Percentiles rank a stretch among this genome's conserved stretches.
Evolutionary conservation across 2,797 vertebrate species (phyloP).

Genomic region (Myripristis murdjan): DNA sequence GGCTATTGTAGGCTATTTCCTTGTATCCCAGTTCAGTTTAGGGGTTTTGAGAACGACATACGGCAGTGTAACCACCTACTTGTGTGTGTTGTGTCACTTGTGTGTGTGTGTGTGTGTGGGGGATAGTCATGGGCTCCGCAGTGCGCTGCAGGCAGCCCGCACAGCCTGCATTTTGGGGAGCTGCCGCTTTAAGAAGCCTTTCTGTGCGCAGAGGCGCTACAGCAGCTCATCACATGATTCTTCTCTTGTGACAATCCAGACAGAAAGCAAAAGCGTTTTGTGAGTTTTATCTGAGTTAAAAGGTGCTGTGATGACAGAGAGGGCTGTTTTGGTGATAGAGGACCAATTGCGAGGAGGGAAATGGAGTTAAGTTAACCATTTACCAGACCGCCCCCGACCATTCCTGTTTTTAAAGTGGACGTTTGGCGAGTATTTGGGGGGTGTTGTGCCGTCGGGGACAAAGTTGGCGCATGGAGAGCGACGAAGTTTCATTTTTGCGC

Average conservation of each 20-base stretch:
- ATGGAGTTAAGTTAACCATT: constrained; percentile 76
- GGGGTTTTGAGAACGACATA: no score
- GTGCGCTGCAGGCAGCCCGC: constrained; percentile 20
- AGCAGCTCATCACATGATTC: constrained; percentile 88
- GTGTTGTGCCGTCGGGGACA: constrained; percentile 69
- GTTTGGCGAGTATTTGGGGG: constrained; percentile 33
- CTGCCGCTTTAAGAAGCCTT: constrained; percentile 84
- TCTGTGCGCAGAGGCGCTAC: constrained; percentile 70
- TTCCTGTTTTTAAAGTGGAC: constrained; percentile 33
- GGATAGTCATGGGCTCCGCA: no score
- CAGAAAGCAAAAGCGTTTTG: constrained; percentile 71
- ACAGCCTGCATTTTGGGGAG: constrained; percentile 13
- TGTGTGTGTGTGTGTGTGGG: no score
- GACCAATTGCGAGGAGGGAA: constrained; percentile 29
- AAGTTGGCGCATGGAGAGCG: constrained; percentile 87
- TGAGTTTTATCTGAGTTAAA: constrained; percentile 75
- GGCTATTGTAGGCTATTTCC: no score
- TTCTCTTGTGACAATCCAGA: constrained; percentile 91
- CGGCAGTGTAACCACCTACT: no score
- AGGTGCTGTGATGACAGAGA: constrained; percentile 34
- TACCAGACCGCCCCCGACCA: constrained; percentile 7
- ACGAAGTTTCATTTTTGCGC: constrained; percentile 82
- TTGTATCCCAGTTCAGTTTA: no score
- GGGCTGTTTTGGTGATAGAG: constrained; percentile 33
- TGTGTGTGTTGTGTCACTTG: no score